phyloP scores from a whole-genome alignment of 2,113 vertebrate species.

The Corythaixoides concolor region DNA sequence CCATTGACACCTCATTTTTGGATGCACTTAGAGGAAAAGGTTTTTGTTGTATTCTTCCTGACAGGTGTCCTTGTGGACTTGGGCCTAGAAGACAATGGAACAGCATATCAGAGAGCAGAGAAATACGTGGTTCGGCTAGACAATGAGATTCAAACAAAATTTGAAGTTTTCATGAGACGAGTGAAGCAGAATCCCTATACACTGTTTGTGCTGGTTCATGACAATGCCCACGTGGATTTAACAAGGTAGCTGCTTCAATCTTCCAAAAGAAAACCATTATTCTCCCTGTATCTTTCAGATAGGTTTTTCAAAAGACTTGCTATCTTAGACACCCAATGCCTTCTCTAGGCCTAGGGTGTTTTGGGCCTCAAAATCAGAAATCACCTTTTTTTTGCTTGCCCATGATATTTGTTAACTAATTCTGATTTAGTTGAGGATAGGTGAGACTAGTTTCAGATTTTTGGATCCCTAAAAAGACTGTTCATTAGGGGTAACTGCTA shows the following conservation, averaged over 20 bases:
- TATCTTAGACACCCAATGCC: background rate
- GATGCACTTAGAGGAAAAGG: background rate
- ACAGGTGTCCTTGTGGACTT: conserved; percentile 94
- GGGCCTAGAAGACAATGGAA: conserved; percentile 88
- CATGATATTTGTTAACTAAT: background rate
- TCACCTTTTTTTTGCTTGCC: background rate
- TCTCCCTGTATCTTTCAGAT: background rate
- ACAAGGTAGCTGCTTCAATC: conserved; percentile 83
- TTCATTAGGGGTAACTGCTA: background rate
- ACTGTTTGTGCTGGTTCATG: conserved; percentile 94
- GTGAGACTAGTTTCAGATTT: background rate
- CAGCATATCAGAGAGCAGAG: conserved; percentile 86
- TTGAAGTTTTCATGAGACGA: conserved; percentile 93
- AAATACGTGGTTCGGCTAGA: conserved; percentile 94
- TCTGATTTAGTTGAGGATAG: background rate
- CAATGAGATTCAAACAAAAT: conserved; percentile 88
- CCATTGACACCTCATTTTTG: background rate
- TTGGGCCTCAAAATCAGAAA: background rate
- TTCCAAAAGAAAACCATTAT: background rate
- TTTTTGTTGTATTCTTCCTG: background rate
- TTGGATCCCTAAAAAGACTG: background rate
- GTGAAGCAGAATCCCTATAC: conserved; percentile 97
- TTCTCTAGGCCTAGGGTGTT: background rate
- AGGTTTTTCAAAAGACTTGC: background rate
- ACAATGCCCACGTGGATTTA: conserved; percentile 94